Evolutionary conservation across 2,797 vertebrate species (phyloP).

Genomic region (Mareca strepera): DNA sequence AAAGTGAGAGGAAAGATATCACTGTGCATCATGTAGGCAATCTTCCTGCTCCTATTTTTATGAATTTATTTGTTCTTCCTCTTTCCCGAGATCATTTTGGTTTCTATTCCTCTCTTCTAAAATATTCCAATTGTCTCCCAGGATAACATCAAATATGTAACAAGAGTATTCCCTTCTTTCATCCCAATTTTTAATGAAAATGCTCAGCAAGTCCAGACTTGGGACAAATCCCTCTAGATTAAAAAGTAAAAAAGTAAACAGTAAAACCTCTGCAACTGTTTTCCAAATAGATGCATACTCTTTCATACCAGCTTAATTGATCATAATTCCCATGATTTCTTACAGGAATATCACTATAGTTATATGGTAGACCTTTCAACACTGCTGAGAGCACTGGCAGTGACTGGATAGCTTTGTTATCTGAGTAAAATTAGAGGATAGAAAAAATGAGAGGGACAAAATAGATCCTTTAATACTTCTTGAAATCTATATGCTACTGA

Average conservation of each 20-base stretch:
- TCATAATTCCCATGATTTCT: background rate
- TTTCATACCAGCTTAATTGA: background rate
- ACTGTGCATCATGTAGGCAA: background rate
- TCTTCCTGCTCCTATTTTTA: background rate
- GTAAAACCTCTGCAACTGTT: background rate
- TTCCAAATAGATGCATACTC: background rate
- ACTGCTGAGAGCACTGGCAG: background rate
- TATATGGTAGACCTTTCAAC: background rate
- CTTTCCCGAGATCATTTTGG: background rate
- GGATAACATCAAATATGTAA: background rate
- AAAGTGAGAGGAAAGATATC: background rate
- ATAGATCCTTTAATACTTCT: background rate
- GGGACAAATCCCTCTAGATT: background rate
- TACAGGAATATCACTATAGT: background rate
- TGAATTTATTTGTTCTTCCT: background rate
- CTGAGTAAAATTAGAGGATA: background rate
- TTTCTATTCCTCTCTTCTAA: background rate
- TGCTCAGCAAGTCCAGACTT: background rate
- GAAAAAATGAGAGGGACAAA: background rate
- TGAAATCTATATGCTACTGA: background rate
- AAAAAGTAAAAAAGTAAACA: background rate
- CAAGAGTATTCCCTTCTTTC: background rate
- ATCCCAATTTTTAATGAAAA: background rate
- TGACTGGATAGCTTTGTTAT: background rate
- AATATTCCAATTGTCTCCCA: background rate